Evolutionary conservation across 2,888 invertebrate genomes (phyloP), one percentile per base, ranked within the genome.

Genomic region (Oxycera nigricornis): DNA sequence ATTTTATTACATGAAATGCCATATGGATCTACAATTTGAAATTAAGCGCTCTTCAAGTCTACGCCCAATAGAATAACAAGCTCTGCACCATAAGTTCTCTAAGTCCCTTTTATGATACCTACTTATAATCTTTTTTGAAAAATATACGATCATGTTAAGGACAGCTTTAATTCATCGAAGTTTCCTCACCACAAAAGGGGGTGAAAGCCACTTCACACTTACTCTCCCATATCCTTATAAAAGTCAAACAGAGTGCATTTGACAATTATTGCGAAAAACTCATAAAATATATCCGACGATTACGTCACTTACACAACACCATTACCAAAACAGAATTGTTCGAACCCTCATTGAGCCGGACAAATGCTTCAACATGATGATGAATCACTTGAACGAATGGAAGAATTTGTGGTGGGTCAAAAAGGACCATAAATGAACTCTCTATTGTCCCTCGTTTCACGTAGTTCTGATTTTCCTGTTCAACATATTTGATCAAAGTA

Each of bases 181-280:
- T n/a, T n/a, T 17, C 4, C 46, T 46, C 17, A 46, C 4, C 4
- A 14, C 3, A n/a, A 7, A 46, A 46, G 46, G 46, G 46, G 17
- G 4, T 46, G 4, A 46, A 3, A 3, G 11, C 14, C 14, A 7
- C 46, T 46, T 17, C 46, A 35, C 6, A 7, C 35, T 35, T 35
- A 11, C 35, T 35, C 11, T 11, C 35, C 35, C 35, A 7, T 6
- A 35, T 35, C 11, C 35, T 11, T 7, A 35, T 11, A 6, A 35
- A 35, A 35, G 35, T 35, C 35, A 35, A 35, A 7, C 6, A 2
- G 4, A 20, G 20, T 70, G 70, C 70, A 70, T 70, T 70, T 55
- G 70, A 70, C 70, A 70, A 70, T 70, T 70, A 70, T 70, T 70
- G 70, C 55, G 70, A 55, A 52, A 70, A 70, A 70, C 70, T 52